phyloP scores from a whole-genome alignment of 2,888 invertebrate species.

The Philonicus albiceps region DNA sequence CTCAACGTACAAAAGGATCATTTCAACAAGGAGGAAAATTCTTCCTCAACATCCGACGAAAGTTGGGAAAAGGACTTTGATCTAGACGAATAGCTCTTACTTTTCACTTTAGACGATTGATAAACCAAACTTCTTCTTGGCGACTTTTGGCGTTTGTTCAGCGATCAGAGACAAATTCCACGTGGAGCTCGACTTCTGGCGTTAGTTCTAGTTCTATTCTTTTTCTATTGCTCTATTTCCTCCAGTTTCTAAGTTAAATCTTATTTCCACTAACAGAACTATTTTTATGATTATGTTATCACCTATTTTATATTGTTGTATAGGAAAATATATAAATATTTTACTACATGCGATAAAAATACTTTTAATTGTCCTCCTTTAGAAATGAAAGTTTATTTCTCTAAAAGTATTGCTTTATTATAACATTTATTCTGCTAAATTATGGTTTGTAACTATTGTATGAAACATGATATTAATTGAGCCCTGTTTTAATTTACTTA shows the following conservation, averaged over 20 bases:
- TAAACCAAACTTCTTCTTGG: background rate
- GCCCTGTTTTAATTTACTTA: no score
- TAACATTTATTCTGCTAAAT: no score
- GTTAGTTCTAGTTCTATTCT: background rate
- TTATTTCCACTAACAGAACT: slow-evolving; percentile 21
- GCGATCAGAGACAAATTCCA: background rate
- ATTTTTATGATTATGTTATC: slow-evolving; percentile 39
- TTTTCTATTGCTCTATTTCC: background rate
- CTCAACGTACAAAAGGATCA: slow-evolving; percentile 51
- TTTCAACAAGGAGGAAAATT: slow-evolving; percentile 50
- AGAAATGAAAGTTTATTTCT: no score
- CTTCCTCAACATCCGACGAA: slow-evolving; percentile 65
- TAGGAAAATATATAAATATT: slow-evolving; percentile 39
- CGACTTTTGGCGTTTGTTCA: background rate
- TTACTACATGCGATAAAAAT: background rate
- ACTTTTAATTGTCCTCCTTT: background rate
- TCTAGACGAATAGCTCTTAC: slow-evolving; percentile 52
- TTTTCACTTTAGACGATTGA: background rate
- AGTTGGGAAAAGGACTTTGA: slow-evolving; percentile 72
- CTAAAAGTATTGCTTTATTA: no score
- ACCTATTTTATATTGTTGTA: slow-evolving; percentile 38
- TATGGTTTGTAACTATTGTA: no score
- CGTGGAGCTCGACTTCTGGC: background rate
- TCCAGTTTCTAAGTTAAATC: slow-evolving; percentile 21
- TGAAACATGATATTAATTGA: no score